Conservation (phyloP, 2,888 invertebrate genomes). For the Idaea biselata region DNA sequence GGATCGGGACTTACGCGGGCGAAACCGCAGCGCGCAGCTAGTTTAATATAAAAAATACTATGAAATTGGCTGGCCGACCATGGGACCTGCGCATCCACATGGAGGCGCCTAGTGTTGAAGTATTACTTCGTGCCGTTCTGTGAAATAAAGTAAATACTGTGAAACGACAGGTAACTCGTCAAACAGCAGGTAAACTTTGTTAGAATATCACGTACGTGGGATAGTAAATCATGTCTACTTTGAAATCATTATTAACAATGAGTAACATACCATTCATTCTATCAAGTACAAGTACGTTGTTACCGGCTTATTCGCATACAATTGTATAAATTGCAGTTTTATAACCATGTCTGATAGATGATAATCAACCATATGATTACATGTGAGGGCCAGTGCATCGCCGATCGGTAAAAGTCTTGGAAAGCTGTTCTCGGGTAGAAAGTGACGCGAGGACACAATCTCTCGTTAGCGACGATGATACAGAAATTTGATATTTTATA, state of each 20-base stretch:
- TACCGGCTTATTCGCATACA: neutral
- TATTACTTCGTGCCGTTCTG: too few species aligned
- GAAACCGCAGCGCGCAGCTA: too few species aligned
- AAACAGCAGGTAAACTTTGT: neutral
- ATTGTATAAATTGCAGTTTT: neutral
- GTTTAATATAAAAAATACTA: too few species aligned
- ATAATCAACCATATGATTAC: conserved; percentile 20
- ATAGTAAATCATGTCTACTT: neutral
- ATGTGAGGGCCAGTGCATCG: conserved; percentile 31
- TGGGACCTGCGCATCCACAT: too few species aligned
- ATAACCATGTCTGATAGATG: conserved; percentile 11
- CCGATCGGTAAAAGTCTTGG: conserved; percentile 38
- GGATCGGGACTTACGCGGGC: too few species aligned
- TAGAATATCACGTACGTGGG: neutral
- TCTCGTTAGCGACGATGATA: conserved; percentile 44
- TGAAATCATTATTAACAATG: neutral
- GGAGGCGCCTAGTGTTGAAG: too few species aligned
- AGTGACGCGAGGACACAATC: conserved; percentile 44
- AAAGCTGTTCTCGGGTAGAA: conserved; percentile 50
- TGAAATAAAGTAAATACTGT: neutral
- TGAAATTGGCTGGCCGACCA: too few species aligned
- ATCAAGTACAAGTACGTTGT: neutral
- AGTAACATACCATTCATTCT: neutral
- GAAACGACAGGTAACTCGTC: neutral
- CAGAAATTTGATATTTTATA: conserved; percentile 34